Evolutionary conservation across 2,888 invertebrate genomes (phyloP).

Genomic region (Limenitis camilla): DNA sequence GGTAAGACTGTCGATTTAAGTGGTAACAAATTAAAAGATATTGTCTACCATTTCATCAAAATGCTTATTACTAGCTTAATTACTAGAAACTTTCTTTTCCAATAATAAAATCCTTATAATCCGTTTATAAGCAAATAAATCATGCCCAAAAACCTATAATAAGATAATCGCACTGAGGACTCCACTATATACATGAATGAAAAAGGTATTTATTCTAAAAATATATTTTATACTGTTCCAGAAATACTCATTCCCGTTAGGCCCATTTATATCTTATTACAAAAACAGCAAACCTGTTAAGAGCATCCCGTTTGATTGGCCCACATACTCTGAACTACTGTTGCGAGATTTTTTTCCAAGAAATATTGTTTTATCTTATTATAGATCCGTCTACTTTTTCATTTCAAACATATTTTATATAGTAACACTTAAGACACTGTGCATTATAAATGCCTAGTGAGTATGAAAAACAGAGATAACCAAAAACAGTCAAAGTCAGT

Average conservation of each 20-base stretch:
- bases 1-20: no score
- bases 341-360: neutral
- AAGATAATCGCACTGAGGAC: no score
- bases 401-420: neutral
- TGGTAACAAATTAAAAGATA: no score
- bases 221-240: neutral
- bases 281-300: constrained; percentile 25
- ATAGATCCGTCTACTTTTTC: neutral
- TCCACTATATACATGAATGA: no score
- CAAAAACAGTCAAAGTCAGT: no score
- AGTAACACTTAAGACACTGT: neutral
- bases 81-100: no score
- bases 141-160: no score
- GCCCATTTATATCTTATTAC: constrained; percentile 3
- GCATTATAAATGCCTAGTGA: neutral
- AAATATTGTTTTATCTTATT: neutral
- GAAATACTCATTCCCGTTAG: constrained; percentile 7
- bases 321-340: constrained; percentile 15
- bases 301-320: constrained; percentile 28
- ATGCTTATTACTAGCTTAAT: no score
- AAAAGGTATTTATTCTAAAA: no score
- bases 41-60: no score
- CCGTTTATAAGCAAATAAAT: constrained; percentile 8
- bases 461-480: neutral
- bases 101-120: no score